These are phyloP conservation scores for Lumbricus terrestris DNA, from an alignment of 2,888 invertebrate species.

Conservation along the genomic window DNA sequence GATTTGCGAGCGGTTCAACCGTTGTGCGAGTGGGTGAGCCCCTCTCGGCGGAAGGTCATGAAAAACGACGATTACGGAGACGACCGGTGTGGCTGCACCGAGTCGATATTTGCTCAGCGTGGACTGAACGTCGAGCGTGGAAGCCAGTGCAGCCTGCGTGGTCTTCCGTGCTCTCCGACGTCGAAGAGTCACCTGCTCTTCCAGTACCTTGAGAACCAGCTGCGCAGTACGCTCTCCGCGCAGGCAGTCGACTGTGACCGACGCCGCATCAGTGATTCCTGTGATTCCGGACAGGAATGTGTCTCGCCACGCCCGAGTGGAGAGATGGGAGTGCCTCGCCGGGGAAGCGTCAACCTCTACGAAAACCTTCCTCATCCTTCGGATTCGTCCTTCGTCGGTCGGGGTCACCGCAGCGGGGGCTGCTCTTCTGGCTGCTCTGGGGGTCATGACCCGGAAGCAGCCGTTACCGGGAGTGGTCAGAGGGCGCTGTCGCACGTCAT, in stretches of 20 bases:
- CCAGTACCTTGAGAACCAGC: neutral
- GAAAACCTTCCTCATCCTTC: neutral
- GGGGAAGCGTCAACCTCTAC: neutral
- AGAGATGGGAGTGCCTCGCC: neutral
- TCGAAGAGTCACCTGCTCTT: constrained; percentile 3
- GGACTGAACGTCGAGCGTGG: neutral
- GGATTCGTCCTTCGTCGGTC: neutral
- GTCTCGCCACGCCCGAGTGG: neutral
- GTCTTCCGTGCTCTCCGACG: neutral
- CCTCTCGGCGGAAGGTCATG: neutral
- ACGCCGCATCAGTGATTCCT: neutral
- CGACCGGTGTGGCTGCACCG: neutral
- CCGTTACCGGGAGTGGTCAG: neutral
- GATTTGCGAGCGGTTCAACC: neutral
- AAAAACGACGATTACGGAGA: neutral
- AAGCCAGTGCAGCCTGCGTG: constrained; percentile 3
- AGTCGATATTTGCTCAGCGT: neutral
- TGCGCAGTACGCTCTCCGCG: neutral
- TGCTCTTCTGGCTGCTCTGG: neutral
- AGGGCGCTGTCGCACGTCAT: neutral
- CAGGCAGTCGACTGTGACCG: neutral
- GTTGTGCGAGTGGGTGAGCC: too few species aligned
- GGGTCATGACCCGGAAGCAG: neutral
- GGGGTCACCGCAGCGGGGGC: neutral
- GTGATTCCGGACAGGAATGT: neutral